Evolutionary conservation across 2,113 vertebrate genomes (phyloP), one percentile per base, ranked within the genome.

Genomic region (Conger conger): DNA sequence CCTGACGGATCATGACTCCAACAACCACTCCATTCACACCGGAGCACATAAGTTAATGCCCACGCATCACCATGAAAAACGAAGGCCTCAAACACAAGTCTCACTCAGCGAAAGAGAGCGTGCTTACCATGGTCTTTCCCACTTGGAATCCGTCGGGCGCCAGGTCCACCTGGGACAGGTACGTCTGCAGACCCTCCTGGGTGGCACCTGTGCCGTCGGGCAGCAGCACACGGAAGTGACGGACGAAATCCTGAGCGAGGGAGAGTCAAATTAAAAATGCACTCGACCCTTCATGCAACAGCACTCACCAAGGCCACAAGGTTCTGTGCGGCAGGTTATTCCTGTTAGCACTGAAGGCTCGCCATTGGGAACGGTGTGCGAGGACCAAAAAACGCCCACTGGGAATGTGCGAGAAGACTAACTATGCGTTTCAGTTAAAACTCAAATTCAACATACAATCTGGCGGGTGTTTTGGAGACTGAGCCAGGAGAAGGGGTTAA

Each of bases 181-280:
- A 97, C 85, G 95, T 89, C 76, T 95, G 94, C 92, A 99, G 97
- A 78, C 95, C 94, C 82, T 96, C 93, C 90, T 95, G 96, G 60
- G 94, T 95, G 3, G 96, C 93, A 60, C 88, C 91, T 90, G 94
- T 93, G 86, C 94, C 93, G 89, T 92, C 96, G 1, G 97, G 96
- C 83, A 99, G 95, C 87, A 99, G 95, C 83, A 98, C 96, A 18
- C 94, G 93, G 94, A 97, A 99, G 91, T 98, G 98, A 86, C 93
- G 95, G 79, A 97, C 94, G 90, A 99, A 99, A 88, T 99, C 97
- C 98, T 99, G 87, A 63, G 11, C 83, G 87, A 90, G 73, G 37
- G 53, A 88, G 0, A 60, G 83, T 88, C 79, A 90, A 85, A 73
- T 36, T 60, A 42, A 57, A 38, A 36, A 63, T 6, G 20, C 9